Base-by-base conservation (phyloP, 2,113 vertebrate genomes). In the Forbesichthys papilliferus region DNA sequence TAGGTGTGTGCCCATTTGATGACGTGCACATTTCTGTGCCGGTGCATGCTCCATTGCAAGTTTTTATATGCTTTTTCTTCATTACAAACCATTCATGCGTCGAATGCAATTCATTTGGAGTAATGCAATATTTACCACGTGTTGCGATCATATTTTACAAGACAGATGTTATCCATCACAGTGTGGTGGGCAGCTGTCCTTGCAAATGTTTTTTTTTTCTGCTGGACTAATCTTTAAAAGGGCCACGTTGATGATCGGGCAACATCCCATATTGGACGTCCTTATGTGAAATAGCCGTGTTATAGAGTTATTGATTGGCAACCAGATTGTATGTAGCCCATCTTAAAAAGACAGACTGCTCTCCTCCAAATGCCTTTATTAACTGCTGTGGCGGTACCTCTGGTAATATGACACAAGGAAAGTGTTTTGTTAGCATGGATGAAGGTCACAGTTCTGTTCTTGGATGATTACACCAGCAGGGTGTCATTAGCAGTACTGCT, bases 121-220 rank as follows among this genome's bases (percentile, higher is more conserved):
- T 77, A 72, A 80, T 90, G 76, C 75, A 86, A 83, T 86, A 81
- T 89, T 89, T 84, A 91, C 87, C 77, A 75, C 76, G 52, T 69
- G 78, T 82, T 72, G 61, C 75, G 34, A 68, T 63, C 55, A 71
- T 82, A 33, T 88, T 89, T 92, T 89, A 89, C 81, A 80, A 75
- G 78, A 82, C 81, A 68, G 57, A 73, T 87, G 80, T 78, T 71
- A 71, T 85, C 74, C 33, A 75, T 83, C 84, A 83, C 66, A 69
- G 68, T 71, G 62, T 68, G 42, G 12, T 27, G 47, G 20, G 61
- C 69, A 59, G 72, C 60, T 71, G 74, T 84, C 14, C n/a, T 27
- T 52, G 64, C 18, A 68, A 42, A 52, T 74, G 65, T 82, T 51
- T 14, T 70, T 78, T 73, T 64, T 70, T 78, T 73, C 69, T 71